phyloP scores from a whole-genome alignment of 2,888 invertebrate species.

The Perizoma affinitatum region DNA sequence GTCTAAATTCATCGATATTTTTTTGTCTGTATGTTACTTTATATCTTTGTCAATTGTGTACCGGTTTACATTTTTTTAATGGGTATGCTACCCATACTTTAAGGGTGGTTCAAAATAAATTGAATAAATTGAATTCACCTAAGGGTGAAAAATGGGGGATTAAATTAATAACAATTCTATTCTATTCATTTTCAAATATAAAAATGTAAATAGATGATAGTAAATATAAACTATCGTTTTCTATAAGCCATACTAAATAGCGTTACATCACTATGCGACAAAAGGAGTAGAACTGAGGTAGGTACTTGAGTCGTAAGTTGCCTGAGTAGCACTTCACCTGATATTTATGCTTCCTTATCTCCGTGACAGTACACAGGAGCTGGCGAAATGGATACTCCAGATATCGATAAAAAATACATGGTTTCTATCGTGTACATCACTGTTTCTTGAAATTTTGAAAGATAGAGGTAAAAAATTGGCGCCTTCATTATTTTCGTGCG shows the following conservation, averaged over 20 bases:
- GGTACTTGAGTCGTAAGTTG: constrained; percentile 53
- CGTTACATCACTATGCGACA: constrained; percentile 44
- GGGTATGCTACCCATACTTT: no score
- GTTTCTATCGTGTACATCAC: constrained; percentile 11
- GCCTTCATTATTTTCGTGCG: constrained; percentile 8
- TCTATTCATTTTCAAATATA: no score
- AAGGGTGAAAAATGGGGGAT: no score
- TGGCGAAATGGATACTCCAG: constrained; percentile 72
- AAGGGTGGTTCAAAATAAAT: no score
- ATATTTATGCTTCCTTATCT: constrained; percentile 65
- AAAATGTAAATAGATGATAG: no score
- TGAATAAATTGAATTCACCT: no score
- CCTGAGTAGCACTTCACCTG: constrained; percentile 71
- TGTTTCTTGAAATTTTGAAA: constrained; percentile 14
- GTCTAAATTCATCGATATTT: no score
- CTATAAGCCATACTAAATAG: background rate
- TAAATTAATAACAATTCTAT: no score
- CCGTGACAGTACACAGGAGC: constrained; percentile 68
- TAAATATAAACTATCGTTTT: no score
- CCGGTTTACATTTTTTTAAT: no score
- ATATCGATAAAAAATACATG: constrained; percentile 21
- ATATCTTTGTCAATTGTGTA: no score
- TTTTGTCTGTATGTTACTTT: no score
- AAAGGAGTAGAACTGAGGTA: constrained; percentile 51
- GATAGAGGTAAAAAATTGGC: constrained; percentile 19